Conservation (phyloP, 1,140 invertebrate genomes). For the Hycleus phaleratus region DNA sequence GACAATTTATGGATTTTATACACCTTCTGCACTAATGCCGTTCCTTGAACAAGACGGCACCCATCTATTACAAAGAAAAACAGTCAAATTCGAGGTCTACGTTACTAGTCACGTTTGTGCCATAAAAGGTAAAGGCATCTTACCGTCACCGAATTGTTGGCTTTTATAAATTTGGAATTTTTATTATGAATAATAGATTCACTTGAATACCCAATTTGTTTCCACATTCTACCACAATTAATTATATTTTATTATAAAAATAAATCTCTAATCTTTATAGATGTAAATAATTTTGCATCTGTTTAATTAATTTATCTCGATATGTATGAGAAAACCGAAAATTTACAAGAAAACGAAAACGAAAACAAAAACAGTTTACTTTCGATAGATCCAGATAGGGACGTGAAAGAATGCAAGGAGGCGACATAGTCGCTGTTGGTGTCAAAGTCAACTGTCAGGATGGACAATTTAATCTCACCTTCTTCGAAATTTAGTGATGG, state of each 20-base stretch:
- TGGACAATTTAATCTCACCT: background rate
- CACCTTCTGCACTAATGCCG: no score
- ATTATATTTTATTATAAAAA: background rate
- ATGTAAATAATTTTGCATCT: no score
- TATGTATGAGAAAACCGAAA: no score
- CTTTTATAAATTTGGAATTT: conserved; percentile 1
- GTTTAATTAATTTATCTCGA: no score
- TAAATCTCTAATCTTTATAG: background rate
- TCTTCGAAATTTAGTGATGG: conserved; percentile 11
- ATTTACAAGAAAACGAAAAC: no score
- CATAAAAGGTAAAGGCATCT: conserved; percentile 7
- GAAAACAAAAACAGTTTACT: no score
- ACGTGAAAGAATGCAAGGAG: conserved; percentile 11
- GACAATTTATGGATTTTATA: background rate
- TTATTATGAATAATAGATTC: background rate
- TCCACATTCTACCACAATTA: background rate
- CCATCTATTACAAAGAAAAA: background rate
- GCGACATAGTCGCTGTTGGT: background rate
- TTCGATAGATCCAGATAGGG: background rate
- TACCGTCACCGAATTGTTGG: conserved; percentile 1
- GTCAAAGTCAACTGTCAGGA: conserved; percentile 1
- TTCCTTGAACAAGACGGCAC: no score
- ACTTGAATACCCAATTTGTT: background rate
- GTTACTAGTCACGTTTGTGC: conserved; percentile 9
- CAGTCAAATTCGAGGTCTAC: conserved; percentile 4